These are phyloP conservation scores for Pseudopleuronectes americanus DNA, from an alignment of 2,797 vertebrate genomes.

Conservation along the genomic window DNA sequence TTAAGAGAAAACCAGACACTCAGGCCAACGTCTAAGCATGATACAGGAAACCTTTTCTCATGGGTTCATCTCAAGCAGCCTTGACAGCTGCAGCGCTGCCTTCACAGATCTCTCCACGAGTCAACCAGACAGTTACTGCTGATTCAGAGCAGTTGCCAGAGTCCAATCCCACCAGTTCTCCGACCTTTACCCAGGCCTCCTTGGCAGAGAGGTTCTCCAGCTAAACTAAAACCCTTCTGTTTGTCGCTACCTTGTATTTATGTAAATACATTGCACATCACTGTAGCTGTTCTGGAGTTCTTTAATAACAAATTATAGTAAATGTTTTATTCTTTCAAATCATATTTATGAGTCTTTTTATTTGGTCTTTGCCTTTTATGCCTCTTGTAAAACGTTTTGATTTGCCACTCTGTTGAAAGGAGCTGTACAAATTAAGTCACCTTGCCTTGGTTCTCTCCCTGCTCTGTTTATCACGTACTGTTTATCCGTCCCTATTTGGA, in stretches of 20 bases:
- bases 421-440: background rate
- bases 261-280: no score
- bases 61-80: background rate
- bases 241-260: no score
- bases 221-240: background rate
- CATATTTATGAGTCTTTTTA: background rate
- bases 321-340: background rate
- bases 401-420: background rate
- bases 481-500: no score
- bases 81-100: background rate
- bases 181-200: background rate
- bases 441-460: background rate
- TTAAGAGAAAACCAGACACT: background rate
- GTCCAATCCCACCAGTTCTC: background rate
- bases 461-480: no score
- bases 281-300: no score
- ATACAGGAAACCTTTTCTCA: background rate
- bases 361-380: background rate
- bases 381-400: background rate
- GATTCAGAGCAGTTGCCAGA: background rate
- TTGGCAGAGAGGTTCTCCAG: background rate
- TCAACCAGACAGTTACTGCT: background rate
- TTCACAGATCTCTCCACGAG: background rate
- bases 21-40: background rate
- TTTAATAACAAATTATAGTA: no score